Evolutionary conservation across 2,888 invertebrate species (phyloP).

Genomic region (Platycnemis pennipes): DNA sequence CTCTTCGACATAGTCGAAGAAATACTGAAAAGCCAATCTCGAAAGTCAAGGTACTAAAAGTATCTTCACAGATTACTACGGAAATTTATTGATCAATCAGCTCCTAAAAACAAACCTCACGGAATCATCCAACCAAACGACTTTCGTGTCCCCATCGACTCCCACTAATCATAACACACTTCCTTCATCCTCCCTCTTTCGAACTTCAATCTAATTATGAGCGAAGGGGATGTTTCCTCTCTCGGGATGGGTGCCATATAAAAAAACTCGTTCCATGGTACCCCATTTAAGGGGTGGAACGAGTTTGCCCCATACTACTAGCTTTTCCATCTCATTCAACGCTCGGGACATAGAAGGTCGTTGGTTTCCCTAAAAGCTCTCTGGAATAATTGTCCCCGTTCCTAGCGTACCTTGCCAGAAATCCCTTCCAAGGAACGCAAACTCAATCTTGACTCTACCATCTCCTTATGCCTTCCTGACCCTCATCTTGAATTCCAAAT

Average conservation of each 20-base stretch:
- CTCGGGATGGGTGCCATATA: not conserved
- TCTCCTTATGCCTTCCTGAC: not conserved
- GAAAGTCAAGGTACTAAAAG: too few relatives aligned
- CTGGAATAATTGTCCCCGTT: not conserved
- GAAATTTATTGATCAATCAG: too few relatives aligned
- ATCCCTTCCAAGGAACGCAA: not conserved
- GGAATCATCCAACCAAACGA: not conserved
- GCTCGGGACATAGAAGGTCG: not conserved
- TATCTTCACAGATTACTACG: too few relatives aligned
- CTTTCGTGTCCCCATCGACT: not conserved
- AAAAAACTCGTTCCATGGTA: not conserved
- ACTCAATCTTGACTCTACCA: not conserved
- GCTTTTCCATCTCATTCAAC: not conserved
- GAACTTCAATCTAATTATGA: not conserved
- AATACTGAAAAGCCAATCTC: too few relatives aligned
- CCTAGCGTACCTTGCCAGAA: not conserved
- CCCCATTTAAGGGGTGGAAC: not conserved
- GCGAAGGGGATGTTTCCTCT: not conserved
- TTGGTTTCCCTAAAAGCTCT: not conserved
- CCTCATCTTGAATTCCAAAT: not conserved
- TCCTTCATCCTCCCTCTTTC: not conserved
- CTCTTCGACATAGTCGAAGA: too few relatives aligned
- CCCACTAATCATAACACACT: not conserved
- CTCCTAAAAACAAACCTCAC: too few relatives aligned
- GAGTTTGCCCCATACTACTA: not conserved